Evolutionary conservation across 1,140 invertebrate species (phyloP), one percentile per base, ranked within the genome.

Genomic region (Harpegnathos saltator): DNA sequence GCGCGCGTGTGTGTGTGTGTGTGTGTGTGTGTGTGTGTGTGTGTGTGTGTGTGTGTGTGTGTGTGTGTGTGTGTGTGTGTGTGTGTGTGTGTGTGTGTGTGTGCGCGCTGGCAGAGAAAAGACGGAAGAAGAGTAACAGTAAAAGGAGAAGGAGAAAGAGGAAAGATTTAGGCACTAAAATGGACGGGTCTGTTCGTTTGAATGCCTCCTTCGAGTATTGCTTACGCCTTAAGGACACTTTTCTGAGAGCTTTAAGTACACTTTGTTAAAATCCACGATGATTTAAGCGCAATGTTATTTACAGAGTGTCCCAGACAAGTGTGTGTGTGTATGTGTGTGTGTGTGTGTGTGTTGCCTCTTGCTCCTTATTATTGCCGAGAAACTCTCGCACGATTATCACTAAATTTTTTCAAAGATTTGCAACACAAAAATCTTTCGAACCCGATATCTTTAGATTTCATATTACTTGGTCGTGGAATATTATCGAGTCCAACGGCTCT

Each of bases 81-180:
- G 38, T 44, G 38, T 44, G 38, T 44, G 38, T 44, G 7, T 44
- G 7, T 44, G 38, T 44, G 38, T 3, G 38, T 44, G 38, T 44
- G 38, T 9, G 38, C 7, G 38, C 11, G 38, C 0, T 11, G 3
- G 22, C 7, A 5, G 19, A 22, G n/a, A 24, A 58, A 19, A 58
- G 22, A 22, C 11, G n/a, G 11, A 58, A 3, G 22, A 11, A 11
- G n/a, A 19, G 19, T 19, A n/a, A n/a, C n/a, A n/a, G n/a, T n/a
- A n/a, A n/a, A n/a, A n/a, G n/a, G n/a, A n/a, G n/a, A n/a, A n/a
- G 22, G 12, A 14, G 12, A 12, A 12, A 24, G 15, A 22, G 71
- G 63, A n/a, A 86, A 88, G 59, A 85, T 89, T n/a, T 92, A 93
- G 92, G 92, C 92, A 92, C 91, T 92, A 93, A 89, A 90, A 89